These are phyloP conservation scores for Actinia equina DNA, from an alignment of 64 coral and sea anemone genomes.

Conservation along the genomic window DNA sequence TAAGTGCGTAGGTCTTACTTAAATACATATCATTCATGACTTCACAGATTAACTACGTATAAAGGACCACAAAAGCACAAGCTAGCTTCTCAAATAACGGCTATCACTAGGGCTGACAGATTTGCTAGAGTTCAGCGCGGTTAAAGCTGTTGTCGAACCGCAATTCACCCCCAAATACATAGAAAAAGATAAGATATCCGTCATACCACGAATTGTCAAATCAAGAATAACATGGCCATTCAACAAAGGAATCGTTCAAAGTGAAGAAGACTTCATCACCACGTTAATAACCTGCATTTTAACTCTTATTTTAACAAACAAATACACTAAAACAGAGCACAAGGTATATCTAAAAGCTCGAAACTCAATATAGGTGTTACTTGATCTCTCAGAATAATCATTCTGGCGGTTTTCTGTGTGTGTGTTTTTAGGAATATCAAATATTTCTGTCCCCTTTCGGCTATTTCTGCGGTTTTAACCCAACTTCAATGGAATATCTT, in stretches of 20 bases:
- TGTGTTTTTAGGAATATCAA: conserved; percentile 13
- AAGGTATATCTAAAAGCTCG: background rate
- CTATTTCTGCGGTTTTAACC: background rate
- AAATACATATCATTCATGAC: conserved; percentile 13
- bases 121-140: conserved; percentile 21
- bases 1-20: background rate
- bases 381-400: conserved; percentile 23
- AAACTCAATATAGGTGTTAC: background rate
- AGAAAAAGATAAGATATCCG: conserved; percentile 12
- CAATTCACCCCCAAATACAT: background rate
- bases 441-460: background rate
- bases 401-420: background rate
- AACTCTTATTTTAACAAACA: background rate
- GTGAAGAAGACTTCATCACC: background rate
- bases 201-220: conserved; percentile 17
- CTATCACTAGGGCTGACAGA: conserved; percentile 8
- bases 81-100: conserved; percentile 7
- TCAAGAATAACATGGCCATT: background rate
- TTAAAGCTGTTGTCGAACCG: conserved; percentile 2
- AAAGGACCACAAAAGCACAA: conserved; percentile 14
- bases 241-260: conserved; percentile 1
- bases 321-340: background rate
- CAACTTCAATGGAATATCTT: conserved; percentile 16
- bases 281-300: background rate
- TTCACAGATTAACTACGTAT: conserved; percentile 10